A percentile compares a stretch with the other conserved stretches of the same genome.
Evolutionary conservation across 2,888 invertebrate species (phyloP).

Genomic region (Drosophila ezoana): DNA sequence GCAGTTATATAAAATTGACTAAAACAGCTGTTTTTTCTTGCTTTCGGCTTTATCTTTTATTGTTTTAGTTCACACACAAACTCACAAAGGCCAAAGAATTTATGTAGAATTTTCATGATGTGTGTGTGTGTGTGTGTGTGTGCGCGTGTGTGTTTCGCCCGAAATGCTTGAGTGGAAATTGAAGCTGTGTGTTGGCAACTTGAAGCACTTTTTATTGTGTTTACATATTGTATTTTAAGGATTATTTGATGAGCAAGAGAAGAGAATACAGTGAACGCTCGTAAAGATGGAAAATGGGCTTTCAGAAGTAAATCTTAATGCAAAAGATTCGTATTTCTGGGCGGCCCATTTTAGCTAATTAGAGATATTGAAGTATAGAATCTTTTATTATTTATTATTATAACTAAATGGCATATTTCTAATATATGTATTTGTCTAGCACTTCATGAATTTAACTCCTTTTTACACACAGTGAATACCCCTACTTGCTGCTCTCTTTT

Average conservation of each 20-base stretch:
- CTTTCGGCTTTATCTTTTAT: conserved; percentile 5
- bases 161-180: conserved; percentile 45
- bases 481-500: neutral
- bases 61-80: conserved; percentile 14
- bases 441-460: neutral
- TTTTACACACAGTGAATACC: conserved; percentile 5
- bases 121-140: neutral
- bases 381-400: too few species aligned
- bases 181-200: conserved; percentile 28
- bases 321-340: too few species aligned
- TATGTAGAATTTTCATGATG: conserved; percentile 18
- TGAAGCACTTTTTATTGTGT: conserved; percentile 39
- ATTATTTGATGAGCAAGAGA: conserved; percentile 10
- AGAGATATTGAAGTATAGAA: too few species aligned
- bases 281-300: too few species aligned
- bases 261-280: conserved; percentile 1
- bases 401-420: neutral
- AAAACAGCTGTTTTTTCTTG: conserved; percentile 19
- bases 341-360: too few species aligned
- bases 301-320: too few species aligned
- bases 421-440: neutral
- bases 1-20: conserved; percentile 11
- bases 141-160: neutral
- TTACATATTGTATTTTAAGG: conserved; percentile 38
- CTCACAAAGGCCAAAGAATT: conserved; percentile 35